These are phyloP conservation scores for Hydriomena furcata DNA, from an alignment of 2,888 invertebrate genomes.

Conservation along the genomic window DNA sequence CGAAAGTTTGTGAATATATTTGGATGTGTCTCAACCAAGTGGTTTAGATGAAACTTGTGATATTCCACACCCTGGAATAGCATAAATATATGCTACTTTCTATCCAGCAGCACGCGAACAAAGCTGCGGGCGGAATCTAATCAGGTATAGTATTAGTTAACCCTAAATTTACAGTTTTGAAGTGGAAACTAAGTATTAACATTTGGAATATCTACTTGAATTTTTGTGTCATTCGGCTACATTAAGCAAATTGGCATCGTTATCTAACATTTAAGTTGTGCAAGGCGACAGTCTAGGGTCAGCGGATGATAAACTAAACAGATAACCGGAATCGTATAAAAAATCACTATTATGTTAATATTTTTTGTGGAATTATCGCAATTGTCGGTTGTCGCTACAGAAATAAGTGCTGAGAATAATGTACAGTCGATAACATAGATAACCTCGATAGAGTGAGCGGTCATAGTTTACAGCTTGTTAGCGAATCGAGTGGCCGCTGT, in stretches of 20 bases:
- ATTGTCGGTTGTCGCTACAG: constrained; percentile 38
- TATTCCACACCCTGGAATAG: too few species aligned
- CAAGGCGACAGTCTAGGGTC: constrained; percentile 67
- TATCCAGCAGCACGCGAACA: too few species aligned
- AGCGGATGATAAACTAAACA: constrained; percentile 61
- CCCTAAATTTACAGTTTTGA: constrained; percentile 6
- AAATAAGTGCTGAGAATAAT: constrained; percentile 33
- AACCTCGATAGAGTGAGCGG: constrained; percentile 40
- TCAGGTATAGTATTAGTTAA: too few species aligned
- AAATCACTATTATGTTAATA: constrained; percentile 54
- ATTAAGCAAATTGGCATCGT: constrained; percentile 56
- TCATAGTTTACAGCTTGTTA: constrained; percentile 3
- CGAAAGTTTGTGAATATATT: too few species aligned
- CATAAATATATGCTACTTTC: too few species aligned
- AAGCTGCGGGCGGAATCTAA: too few species aligned
- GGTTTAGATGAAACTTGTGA: too few species aligned
- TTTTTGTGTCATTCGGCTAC: constrained; percentile 23
- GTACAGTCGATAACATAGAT: constrained; percentile 45
- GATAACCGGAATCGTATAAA: constrained; percentile 58
- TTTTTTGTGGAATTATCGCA: constrained; percentile 58
- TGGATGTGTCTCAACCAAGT: too few species aligned
- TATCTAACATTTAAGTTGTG: constrained; percentile 64
- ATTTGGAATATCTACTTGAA: too few species aligned
- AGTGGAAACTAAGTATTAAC: constrained; percentile 1
- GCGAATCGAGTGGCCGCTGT: constrained; percentile 1